Conservation (phyloP, 2,113 vertebrate species). For the Chaetodon trifascialis region DNA sequence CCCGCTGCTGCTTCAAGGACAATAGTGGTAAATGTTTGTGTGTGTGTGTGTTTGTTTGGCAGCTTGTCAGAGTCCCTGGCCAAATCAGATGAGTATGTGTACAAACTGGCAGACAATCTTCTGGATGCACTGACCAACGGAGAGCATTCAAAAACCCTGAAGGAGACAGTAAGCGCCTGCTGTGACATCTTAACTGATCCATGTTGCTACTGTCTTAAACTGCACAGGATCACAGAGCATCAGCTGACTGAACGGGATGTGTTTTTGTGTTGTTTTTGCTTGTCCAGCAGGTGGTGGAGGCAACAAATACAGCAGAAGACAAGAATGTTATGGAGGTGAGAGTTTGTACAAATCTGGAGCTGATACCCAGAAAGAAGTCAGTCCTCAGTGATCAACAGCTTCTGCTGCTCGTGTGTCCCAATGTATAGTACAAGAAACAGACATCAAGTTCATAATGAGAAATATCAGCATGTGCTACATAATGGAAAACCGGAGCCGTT, state of each 20-base stretch:
- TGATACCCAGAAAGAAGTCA: not conserved
- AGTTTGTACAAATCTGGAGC: conserved; percentile 8
- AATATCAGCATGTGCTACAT: conserved; percentile 22
- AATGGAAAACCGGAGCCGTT: conserved; percentile 20
- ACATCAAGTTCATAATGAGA: not conserved
- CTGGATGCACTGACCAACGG: conserved; percentile 95
- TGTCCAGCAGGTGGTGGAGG: conserved; percentile 39
- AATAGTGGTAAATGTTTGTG: not conserved
- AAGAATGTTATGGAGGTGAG: conserved; percentile 67
- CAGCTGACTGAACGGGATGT: not conserved
- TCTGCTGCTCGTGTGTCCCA: too few relatives aligned
- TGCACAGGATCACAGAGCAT: not conserved
- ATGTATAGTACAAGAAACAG: not conserved
- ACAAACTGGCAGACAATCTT: conserved; percentile 94
- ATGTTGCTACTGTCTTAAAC: not conserved
- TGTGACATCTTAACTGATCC: not conserved
- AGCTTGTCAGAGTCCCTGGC: conserved; percentile 91
- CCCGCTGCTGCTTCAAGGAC: not conserved
- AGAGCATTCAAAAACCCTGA: conserved; percentile 90
- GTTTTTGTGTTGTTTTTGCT: not conserved
- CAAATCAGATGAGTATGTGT: conserved; percentile 91
- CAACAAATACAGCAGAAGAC: conserved; percentile 25
- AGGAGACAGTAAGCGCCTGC: conserved; percentile 85
- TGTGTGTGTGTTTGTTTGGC: conserved; percentile 5
- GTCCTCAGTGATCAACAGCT: not conserved